These are phyloP conservation scores for Chloebia gouldiae DNA, from an alignment of 2,113 vertebrate genomes.

Conservation along the genomic window DNA sequence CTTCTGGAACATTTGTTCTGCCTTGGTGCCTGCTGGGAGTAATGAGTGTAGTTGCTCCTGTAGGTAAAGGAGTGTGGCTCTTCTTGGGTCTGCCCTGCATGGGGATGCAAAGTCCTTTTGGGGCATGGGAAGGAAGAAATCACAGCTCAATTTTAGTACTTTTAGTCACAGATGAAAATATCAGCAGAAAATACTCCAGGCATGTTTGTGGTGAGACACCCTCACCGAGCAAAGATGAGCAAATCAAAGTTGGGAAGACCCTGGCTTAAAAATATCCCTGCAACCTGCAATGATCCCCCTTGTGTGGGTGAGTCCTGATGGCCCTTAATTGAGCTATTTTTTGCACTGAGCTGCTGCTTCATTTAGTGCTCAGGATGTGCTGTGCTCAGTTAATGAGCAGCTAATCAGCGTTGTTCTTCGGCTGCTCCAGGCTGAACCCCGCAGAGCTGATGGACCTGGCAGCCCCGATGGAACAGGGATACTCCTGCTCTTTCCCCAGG, in stretches of 20 bases:
- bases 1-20: not conserved
- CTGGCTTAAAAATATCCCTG: not conserved
- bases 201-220: not conserved
- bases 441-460: not conserved
- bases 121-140: not conserved
- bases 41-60: not conserved
- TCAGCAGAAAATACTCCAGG: not conserved
- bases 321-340: conserved; percentile 25
- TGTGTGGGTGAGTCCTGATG: not conserved
- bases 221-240: not conserved
- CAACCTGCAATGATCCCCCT: not conserved
- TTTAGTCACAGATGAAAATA: not conserved
- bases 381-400: conserved; percentile 34
- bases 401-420: conserved; percentile 29
- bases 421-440: not conserved
- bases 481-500: not conserved
- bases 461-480: not conserved
- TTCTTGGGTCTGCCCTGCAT: not conserved
- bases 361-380: conserved; percentile 23
- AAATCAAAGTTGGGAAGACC: not conserved
- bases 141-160: not conserved
- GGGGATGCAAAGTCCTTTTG: not conserved
- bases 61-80: not conserved
- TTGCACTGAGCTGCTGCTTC: not conserved
- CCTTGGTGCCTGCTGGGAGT: not conserved